A percentile compares a stretch with the other conserved stretches of the same genome.
These are phyloP conservation scores for Myotis davidii DNA, from an alignment of 2,113 vertebrate genomes.

Conservation along the genomic window DNA sequence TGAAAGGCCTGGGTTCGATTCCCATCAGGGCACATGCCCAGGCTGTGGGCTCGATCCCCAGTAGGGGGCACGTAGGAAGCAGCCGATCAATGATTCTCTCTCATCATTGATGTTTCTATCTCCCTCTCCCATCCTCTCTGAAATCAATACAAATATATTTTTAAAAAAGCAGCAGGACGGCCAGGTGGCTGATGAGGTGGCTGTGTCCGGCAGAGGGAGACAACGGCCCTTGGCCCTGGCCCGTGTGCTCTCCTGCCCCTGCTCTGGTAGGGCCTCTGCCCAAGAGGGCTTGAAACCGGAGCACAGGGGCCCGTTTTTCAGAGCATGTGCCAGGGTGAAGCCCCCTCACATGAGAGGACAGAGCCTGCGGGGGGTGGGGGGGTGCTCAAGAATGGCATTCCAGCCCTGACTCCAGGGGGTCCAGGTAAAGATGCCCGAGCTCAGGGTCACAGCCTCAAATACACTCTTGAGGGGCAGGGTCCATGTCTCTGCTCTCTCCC, in stretches of 20 bases:
- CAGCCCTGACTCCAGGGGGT: not conserved
- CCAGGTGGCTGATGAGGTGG: rapidly evolving
- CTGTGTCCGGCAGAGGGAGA: not conserved
- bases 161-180: rapidly evolving
- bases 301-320: not conserved
- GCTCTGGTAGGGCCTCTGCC: not conserved
- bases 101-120: no score
- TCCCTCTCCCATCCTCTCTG: no score
- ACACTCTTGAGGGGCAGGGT: not conserved
- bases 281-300: not conserved
- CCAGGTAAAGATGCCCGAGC: rapidly evolving
- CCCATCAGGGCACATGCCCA: no score
- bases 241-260: not conserved
- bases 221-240: rapidly evolving
- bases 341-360: rapidly evolving
- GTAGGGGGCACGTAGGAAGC: no score
- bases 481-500: not conserved
- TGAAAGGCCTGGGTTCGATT: no score
- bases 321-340: rapidly evolving
- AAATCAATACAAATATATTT: no score
- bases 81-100: no score
- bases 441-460: not conserved
- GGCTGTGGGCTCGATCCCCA: no score
- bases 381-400: not conserved
- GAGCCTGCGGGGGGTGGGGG: not conserved